Conservation (phyloP, 2,113 vertebrate species). For the Cygnus buccinator region DNA sequence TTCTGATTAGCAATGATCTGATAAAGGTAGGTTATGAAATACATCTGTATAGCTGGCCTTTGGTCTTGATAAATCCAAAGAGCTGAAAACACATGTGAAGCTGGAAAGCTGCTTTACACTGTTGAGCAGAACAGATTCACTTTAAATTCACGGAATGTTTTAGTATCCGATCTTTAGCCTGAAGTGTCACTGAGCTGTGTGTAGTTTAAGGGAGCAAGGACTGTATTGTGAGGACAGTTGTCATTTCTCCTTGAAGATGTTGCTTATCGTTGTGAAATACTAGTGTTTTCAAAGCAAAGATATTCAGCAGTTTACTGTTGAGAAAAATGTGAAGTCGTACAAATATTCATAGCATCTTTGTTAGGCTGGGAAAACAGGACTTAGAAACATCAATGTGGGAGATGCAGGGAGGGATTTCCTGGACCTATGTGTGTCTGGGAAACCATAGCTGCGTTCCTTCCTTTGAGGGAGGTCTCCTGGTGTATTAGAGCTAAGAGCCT, state of each 20-base stretch:
- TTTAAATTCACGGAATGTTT: neutral
- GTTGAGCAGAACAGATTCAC: neutral
- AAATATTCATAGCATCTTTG: neutral
- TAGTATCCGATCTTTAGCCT: neutral
- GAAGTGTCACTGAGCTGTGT: fast-evolving
- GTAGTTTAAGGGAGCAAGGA: neutral
- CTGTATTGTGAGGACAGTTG: neutral
- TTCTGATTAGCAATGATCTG: neutral
- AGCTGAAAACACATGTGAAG: neutral
- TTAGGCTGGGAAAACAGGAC: neutral
- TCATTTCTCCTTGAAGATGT: neutral
- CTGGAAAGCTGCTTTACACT: neutral
- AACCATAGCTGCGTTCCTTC: neutral
- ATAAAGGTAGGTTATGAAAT: neutral
- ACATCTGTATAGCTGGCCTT: neutral
- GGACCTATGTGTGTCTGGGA: neutral
- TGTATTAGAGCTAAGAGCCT: neutral
- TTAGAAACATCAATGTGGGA: neutral
- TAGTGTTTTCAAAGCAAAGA: neutral
- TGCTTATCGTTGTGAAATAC: neutral
- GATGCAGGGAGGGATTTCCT: neutral
- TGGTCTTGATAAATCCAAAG: neutral
- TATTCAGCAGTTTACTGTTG: neutral
- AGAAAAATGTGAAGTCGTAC: neutral
- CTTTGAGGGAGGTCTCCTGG: neutral